Base-by-base conservation (phyloP, 2,113 vertebrate genomes). In the Cryptotis parvus region DNA sequence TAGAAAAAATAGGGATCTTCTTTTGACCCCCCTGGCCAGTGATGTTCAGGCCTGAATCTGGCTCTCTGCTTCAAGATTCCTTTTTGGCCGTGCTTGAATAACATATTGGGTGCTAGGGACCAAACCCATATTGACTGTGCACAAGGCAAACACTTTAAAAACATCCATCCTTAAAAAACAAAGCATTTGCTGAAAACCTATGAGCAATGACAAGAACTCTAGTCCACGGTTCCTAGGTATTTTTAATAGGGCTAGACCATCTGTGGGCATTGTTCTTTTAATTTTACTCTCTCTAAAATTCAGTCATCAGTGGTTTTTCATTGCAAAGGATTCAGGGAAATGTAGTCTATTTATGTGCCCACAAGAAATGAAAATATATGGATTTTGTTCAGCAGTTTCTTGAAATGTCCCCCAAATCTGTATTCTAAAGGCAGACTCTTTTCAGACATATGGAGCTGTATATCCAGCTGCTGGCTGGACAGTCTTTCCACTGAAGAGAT, bases 381-480 rank as follows among this genome's bases (percentile, higher is more conserved):
- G 26, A 16, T 80, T 90, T 91, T 69, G 8, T 87, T 91, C 37
- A 81, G 39, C 41, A 79, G 14, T 2, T 89, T 55, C 89, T 41
- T 74, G 61, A 96, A 77, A 69, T 78, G 49, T 45, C 33, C 81
- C 65, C 31, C 45, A 88, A 68, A 65, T 81, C 29, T 87, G 0
- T 68, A 91, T 39, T 88, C 75, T 82, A 92, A 74, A 20, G 88
- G 55, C 52, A 33, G 26, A 29, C 12, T 81, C 52, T 88, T 84
- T 92, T 73, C 80, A 89, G 61, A 76, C 69, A 84, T 27, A 16
- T 58, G 9, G 18, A 83, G 10, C n/a, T 66, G 55, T 3, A 18
- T 37, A 80, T 29, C 18, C 68, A 72, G 39, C 52, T 77, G 88
- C 43, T 82, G 72, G 74, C 37, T 87, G 52, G 39, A 37, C 49